Conservation (phyloP, 2,888 invertebrate species). For the Heteromurus nitidus region DNA sequence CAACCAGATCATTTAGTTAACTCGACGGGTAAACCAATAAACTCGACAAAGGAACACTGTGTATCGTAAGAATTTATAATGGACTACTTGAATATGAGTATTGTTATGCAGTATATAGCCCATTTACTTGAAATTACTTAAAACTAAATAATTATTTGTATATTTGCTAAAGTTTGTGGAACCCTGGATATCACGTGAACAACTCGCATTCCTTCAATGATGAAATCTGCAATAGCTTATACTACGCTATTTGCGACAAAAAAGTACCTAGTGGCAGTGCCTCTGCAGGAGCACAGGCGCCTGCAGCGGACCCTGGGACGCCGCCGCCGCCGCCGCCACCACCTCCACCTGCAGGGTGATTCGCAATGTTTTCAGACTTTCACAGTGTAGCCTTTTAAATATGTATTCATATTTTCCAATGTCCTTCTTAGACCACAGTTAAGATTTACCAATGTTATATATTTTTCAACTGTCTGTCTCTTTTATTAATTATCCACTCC, state of each 20-base stretch:
- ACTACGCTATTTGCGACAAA: conserved; percentile 13
- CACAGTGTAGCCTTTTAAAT: too few relatives aligned
- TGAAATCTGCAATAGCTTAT: not conserved
- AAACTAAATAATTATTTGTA: not conserved
- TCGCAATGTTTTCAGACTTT: too few relatives aligned
- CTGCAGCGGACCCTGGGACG: too few relatives aligned
- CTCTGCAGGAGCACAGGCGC: too few relatives aligned
- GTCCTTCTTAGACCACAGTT: too few relatives aligned
- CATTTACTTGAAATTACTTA: not conserved
- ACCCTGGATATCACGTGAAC: not conserved
- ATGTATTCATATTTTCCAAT: too few relatives aligned
- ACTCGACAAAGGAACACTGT: not conserved
- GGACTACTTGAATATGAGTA: not conserved
- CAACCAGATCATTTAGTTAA: not conserved
- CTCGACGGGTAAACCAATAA: not conserved
- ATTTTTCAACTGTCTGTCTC: too few relatives aligned
- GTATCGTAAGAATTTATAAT: not conserved
- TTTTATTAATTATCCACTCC: too few relatives aligned
- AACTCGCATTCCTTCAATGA: not conserved
- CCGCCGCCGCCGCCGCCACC: too few relatives aligned
- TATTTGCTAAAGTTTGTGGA: not conserved
- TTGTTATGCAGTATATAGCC: not conserved
- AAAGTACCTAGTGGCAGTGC: too few relatives aligned
- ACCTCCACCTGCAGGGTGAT: too few relatives aligned
- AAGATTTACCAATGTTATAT: too few relatives aligned